phyloP scores from a whole-genome alignment of 1,140 invertebrate genomes.

The Anadara kagoshimensis region DNA sequence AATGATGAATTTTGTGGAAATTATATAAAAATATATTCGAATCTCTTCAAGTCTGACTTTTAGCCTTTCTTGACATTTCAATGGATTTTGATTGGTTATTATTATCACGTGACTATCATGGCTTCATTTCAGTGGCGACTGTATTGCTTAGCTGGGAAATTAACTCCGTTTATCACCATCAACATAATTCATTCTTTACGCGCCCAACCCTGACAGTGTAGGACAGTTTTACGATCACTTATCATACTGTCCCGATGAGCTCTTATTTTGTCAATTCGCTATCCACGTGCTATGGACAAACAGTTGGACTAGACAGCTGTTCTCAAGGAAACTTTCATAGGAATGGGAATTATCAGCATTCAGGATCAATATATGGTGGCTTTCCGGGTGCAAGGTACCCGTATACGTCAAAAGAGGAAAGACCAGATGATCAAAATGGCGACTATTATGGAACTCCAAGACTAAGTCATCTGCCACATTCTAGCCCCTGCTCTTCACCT shows the following conservation, averaged over 20 bases:
- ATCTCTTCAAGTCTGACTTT: slow-evolving; percentile 11
- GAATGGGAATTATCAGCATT: slow-evolving; percentile 55
- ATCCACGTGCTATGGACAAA: slow-evolving; percentile 66
- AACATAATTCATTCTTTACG: slow-evolving; percentile 62
- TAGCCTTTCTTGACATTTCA: slow-evolving; percentile 9
- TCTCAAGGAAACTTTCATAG: slow-evolving; percentile 57
- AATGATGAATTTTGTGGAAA: neutral
- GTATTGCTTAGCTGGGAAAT: slow-evolving; percentile 23
- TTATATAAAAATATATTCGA: slow-evolving; percentile 6
- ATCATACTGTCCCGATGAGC: slow-evolving; percentile 62
- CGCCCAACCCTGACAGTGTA: slow-evolving; percentile 48
- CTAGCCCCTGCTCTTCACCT: slow-evolving; percentile 59
- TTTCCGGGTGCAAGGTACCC: slow-evolving; percentile 55
- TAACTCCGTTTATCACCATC: slow-evolving; percentile 37
- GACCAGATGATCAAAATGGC: slow-evolving; percentile 55
- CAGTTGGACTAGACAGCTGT: slow-evolving; percentile 63
- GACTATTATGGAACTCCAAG: slow-evolving; percentile 60
- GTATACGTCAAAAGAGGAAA: slow-evolving; percentile 53
- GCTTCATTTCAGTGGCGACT: slow-evolving; percentile 49
- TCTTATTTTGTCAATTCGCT: slow-evolving; percentile 71
- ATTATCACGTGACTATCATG: slow-evolving; percentile 42
- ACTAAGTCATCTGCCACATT: slow-evolving; percentile 60
- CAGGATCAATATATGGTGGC: slow-evolving; percentile 57
- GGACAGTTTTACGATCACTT: slow-evolving; percentile 65
- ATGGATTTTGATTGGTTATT: slow-evolving; percentile 37